Conservation (phyloP, 2,113 vertebrate species). For the Jaculus jaculus region DNA sequence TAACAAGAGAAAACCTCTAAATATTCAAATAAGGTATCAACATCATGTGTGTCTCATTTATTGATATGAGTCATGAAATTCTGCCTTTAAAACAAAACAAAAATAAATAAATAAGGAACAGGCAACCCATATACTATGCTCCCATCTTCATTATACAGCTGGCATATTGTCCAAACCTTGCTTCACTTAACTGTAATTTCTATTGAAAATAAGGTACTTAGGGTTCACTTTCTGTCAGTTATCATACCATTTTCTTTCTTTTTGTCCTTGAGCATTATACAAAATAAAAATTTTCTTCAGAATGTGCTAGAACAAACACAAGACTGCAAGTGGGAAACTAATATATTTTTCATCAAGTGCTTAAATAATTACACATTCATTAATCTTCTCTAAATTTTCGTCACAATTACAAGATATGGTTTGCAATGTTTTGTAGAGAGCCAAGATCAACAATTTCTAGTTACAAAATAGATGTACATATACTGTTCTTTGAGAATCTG, state of each 20-base stretch:
- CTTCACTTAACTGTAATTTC: slow-evolving; percentile 76
- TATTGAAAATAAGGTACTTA: slow-evolving; percentile 71
- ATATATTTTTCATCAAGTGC: slow-evolving; percentile 82
- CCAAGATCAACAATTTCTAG: slow-evolving; percentile 68
- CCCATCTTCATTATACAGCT: slow-evolving; percentile 3
- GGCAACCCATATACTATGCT: background rate
- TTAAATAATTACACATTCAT: slow-evolving; percentile 81
- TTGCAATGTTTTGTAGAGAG: slow-evolving; percentile 63
- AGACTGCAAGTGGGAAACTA: slow-evolving; percentile 53
- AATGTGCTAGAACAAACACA: slow-evolving; percentile 66
- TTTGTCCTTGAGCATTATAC: slow-evolving; percentile 37
- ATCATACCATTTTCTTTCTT: slow-evolving; percentile 64
- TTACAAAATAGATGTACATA: slow-evolving; percentile 68
- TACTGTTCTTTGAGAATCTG: slow-evolving; percentile 61
- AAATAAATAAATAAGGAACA: slow-evolving; percentile 7
- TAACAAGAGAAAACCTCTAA: slow-evolving; percentile 32
- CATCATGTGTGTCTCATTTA: slow-evolving; percentile 10
- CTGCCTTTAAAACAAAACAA: slow-evolving; percentile 29
- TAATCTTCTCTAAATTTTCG: slow-evolving; percentile 78
- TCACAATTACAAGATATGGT: slow-evolving; percentile 74
- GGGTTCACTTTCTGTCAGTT: slow-evolving; percentile 62
- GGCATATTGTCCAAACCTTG: slow-evolving; percentile 43
- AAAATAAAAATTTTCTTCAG: slow-evolving; percentile 75
- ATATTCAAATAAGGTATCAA: slow-evolving; percentile 43
- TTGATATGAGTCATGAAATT: slow-evolving; percentile 24